Conservation (phyloP, 2,888 invertebrate species). For the Vandiemenella viatica region DNA sequence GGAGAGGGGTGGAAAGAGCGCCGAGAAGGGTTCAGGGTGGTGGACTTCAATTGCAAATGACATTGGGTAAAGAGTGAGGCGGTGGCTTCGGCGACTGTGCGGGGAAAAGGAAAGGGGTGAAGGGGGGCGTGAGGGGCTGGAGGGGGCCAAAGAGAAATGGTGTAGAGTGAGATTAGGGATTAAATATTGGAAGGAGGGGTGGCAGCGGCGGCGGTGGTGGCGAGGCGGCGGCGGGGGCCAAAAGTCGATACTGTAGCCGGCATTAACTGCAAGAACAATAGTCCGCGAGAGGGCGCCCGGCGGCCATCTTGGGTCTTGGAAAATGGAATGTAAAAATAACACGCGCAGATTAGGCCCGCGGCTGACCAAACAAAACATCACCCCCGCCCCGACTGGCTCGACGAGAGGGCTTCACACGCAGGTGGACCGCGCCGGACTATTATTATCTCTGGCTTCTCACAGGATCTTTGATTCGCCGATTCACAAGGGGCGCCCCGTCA, state of each 20-base stretch:
- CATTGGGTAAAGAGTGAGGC: conserved; percentile 4
- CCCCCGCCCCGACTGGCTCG: too few relatives aligned
- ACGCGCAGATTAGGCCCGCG: background rate
- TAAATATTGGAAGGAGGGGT: conserved; percentile 13
- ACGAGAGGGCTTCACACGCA: too few relatives aligned
- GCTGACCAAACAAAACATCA: background rate
- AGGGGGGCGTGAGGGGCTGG: background rate
- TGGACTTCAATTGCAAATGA: background rate
- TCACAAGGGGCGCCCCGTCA: too few relatives aligned
- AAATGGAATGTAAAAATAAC: conserved; percentile 4
- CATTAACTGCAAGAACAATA: conserved; percentile 14
- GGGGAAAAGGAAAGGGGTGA: conserved; percentile 4
- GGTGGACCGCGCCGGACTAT: too few relatives aligned
- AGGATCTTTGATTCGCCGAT: too few relatives aligned
- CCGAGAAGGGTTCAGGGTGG: background rate
- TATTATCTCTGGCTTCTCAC: too few relatives aligned
- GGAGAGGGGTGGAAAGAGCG: background rate
- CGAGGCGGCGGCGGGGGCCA: background rate
- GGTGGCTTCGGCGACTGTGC: conserved; percentile 6
- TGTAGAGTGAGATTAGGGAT: conserved; percentile 13
- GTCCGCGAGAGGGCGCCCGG: background rate
- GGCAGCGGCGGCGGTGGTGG: too few relatives aligned
- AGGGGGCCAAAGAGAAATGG: conserved; percentile 3
- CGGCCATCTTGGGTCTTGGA: background rate
- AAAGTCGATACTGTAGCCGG: conserved; percentile 13